These are phyloP conservation scores for Aporrectodea caliginosa DNA, from an alignment of 1,140 invertebrate genomes.

Conservation along the genomic window DNA sequence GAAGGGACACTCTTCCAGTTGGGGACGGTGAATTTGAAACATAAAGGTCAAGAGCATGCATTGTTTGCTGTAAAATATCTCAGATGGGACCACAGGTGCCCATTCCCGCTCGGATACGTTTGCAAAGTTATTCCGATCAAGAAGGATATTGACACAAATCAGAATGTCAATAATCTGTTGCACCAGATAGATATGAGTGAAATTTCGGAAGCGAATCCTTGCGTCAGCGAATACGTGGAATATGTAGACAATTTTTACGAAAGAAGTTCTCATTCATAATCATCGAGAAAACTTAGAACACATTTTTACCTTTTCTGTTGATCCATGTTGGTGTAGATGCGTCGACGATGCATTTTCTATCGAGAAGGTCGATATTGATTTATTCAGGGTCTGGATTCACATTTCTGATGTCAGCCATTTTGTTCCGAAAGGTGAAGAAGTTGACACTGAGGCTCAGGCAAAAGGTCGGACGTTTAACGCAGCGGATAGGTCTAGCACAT, in stretches of 20 bases:
- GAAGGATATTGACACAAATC: constrained; percentile 35
- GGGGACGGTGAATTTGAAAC: constrained; percentile 40
- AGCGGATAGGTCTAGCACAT: too few species aligned
- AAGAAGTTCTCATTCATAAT: neutral
- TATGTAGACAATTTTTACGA: too few species aligned
- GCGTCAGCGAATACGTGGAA: constrained; percentile 29
- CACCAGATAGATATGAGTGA: constrained; percentile 36
- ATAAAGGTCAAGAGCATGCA: constrained; percentile 33
- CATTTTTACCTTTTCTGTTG: constrained; percentile 81
- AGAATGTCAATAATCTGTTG: constrained; percentile 40
- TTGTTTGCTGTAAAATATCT: constrained; percentile 49
- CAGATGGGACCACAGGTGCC: constrained; percentile 41
- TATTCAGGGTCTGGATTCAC: constrained; percentile 45
- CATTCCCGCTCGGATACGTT: constrained; percentile 45
- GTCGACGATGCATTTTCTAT: constrained; percentile 93
- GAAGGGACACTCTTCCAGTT: constrained; percentile 37
- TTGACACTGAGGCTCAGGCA: constrained; percentile 46
- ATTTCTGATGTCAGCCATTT: constrained; percentile 51
- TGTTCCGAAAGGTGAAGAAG: constrained; percentile 39
- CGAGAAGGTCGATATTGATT: constrained; percentile 37
- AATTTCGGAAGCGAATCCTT: constrained; percentile 31
- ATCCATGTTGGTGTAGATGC: constrained; percentile 92
- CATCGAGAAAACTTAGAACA: constrained; percentile 56
- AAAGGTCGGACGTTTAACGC: constrained; percentile 46
- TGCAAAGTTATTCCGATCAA: constrained; percentile 40